phyloP scores from a whole-genome alignment of 1,140 invertebrate species.

The Drosophila takahashii region DNA sequence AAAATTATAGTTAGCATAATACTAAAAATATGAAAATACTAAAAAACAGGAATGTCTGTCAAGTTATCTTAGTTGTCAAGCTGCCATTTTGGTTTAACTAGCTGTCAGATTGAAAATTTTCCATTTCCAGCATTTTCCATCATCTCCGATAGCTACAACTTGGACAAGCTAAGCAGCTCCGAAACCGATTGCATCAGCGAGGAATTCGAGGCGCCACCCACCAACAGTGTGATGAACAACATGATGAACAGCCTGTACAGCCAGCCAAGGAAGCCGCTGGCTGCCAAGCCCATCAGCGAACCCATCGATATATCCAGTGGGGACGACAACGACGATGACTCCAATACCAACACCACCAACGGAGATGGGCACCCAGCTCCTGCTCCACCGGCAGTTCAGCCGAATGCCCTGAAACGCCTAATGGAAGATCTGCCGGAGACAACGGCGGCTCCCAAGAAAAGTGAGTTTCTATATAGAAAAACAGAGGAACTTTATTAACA shows the following conservation, averaged over 20 bases:
- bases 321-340: constrained; percentile 85
- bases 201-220: constrained; percentile 75
- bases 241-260: constrained; percentile 85
- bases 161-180: constrained; percentile 83
- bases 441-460: constrained; percentile 45
- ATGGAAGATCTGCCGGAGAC: constrained; percentile 7
- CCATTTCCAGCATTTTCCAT: constrained; percentile 85
- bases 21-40: too few species aligned
- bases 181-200: constrained; percentile 47
- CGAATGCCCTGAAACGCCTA: constrained; percentile 39
- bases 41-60: too few species aligned
- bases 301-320: constrained; percentile 87
- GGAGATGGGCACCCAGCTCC: constrained; percentile 1
- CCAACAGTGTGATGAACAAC: constrained; percentile 86
- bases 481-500: neutral
- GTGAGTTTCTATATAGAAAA: constrained; percentile 13
- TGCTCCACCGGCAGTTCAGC: neutral
- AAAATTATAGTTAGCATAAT: too few species aligned
- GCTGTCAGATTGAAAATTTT: too few species aligned
- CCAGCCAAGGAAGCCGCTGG: constrained; percentile 15
- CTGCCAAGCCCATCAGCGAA: constrained; percentile 66
- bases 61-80: too few species aligned
- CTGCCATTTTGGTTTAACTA: too few species aligned
- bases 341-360: constrained; percentile 44
- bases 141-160: constrained; percentile 86